Percentiles rank a stretch among this genome's conserved stretches.
Conservation (phyloP, 2,888 invertebrate genomes). For the Biston stratarius region DNA sequence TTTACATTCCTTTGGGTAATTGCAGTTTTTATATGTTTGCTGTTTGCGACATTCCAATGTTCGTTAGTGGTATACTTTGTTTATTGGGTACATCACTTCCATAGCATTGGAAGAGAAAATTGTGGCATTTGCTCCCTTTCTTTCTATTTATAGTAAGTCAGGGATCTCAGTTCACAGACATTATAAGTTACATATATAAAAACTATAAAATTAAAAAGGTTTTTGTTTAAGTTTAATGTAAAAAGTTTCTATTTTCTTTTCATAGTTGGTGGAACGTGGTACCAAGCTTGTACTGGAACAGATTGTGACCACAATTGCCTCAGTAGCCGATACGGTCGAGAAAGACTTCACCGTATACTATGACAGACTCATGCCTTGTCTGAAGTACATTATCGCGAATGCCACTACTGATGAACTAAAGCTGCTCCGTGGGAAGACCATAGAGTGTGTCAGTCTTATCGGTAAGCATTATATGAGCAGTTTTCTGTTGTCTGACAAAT, state of each 20-base stretch:
- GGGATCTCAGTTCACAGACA: slow-evolving; percentile 83
- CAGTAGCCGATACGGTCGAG: slow-evolving; percentile 99
- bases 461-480: slow-evolving; percentile 82
- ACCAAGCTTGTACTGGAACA: slow-evolving; percentile 99
- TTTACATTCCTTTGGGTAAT: too few relatives aligned
- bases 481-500: neutral
- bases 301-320: slow-evolving; percentile 99
- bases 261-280: slow-evolving; percentile 94
- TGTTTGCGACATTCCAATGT: slow-evolving; percentile 66
- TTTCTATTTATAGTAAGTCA: slow-evolving; percentile 67
- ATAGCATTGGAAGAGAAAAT: slow-evolving; percentile 81
- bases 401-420: slow-evolving; percentile 95
- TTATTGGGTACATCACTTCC: slow-evolving; percentile 73
- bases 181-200: neutral
- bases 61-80: slow-evolving; percentile 78
- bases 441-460: slow-evolving; percentile 99
- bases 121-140: slow-evolving; percentile 80
- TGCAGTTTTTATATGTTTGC: too few relatives aligned
- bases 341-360: slow-evolving; percentile 98
- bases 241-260: neutral
- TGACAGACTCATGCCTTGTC: slow-evolving; percentile 96
- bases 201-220: neutral
- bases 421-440: slow-evolving; percentile 98
- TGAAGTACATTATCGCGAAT: slow-evolving; percentile 98
- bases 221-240: too few relatives aligned